Evolutionary conservation across 2,113 vertebrate genomes (phyloP), one percentile per base, ranked within the genome.

Genomic region (Strigops habroptila): DNA sequence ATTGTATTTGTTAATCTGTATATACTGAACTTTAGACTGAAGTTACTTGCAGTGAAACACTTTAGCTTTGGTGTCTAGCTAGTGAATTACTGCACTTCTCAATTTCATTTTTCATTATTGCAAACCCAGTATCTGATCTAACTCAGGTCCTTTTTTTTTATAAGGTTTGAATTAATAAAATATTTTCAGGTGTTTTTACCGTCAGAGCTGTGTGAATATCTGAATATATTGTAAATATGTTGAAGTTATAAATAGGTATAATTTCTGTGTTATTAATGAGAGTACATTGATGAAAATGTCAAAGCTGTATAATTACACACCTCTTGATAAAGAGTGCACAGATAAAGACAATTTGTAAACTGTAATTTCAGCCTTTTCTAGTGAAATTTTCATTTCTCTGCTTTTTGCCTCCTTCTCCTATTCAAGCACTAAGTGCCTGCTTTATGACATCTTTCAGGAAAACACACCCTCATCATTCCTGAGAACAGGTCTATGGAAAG

Each of bases 251-350:
- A 96, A 95, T 96, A 97, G 88, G 53, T 87, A 64, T 75, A 87
- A 97, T 96, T 96, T 85, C 82, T 76, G 10, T 89, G 77, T 92
- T 96, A 94, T 95, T 97, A 96, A 95, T 95, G 93, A 95, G 90
- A 88, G 52, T 62, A 84, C 92, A 90, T 84, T 91, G 69, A 92
- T 95, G 95, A 94, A 97, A 97, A 96, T 96, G 91, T 95, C 92
- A 97, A 67, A 70, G 83, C 92, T 93, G 96, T 82, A 93, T 96
- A 96, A 94, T 95, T 97, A 94, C 1, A 8, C 28, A 62, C 57
- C 86, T 80, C 69, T 91, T 65, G 92, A 86, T 96, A 95, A 87
- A 93, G 71, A 79, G 41, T 59, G 63, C 68, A 15, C 53, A 89
- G 57, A 69, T 88, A 69, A 63, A 95, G 88, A 73, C 79, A 83